Percentiles rank a stretch among this genome's conserved stretches.
Conservation (phyloP, 2,113 vertebrate genomes). For the Miniopterus natalensis region DNA sequence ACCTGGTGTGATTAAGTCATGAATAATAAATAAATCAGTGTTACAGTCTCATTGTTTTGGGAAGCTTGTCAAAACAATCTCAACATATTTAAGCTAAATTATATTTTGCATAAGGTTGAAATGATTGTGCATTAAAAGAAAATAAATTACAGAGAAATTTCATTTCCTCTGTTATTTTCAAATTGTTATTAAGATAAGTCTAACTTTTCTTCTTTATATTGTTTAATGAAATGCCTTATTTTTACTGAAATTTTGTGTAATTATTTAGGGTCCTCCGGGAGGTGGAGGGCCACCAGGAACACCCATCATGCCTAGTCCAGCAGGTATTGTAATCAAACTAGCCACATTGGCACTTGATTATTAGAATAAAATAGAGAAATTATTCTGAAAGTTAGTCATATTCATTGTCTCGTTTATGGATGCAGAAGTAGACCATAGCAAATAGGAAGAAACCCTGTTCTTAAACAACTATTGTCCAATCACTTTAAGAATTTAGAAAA, state of each 20-base stretch:
- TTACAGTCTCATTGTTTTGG: conserved; percentile 66
- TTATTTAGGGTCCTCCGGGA: conserved; percentile 95
- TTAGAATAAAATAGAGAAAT: conserved; percentile 22
- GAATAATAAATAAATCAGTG: conserved; percentile 60
- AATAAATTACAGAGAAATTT: conserved; percentile 64
- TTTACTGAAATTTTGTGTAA: conserved; percentile 71
- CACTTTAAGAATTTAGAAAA: conserved; percentile 50
- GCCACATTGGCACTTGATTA: neutral
- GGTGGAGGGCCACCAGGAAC: conserved; percentile 98
- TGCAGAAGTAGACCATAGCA: neutral
- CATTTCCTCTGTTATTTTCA: conserved; percentile 67
- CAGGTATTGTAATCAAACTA: conserved; percentile 90
- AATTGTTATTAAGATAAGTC: conserved; percentile 58
- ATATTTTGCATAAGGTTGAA: conserved; percentile 68
- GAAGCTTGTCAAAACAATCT: conserved; percentile 70
- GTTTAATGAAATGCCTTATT: conserved; percentile 65
- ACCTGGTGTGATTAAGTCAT: conserved; percentile 65
- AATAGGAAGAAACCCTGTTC: neutral
- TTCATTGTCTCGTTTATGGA: neutral
- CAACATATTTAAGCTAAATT: conserved; percentile 69
- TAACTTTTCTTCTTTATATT: conserved; percentile 64
- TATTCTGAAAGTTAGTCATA: neutral
- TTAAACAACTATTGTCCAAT: neutral
- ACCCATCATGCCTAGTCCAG: conserved; percentile 99
- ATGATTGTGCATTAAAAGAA: conserved; percentile 68